A percentile compares a stretch with the other conserved stretches of the same genome.
These are phyloP conservation scores for Tadarida brasiliensis DNA, from an alignment of 2,797 vertebrate species.

Conservation along the genomic window DNA sequence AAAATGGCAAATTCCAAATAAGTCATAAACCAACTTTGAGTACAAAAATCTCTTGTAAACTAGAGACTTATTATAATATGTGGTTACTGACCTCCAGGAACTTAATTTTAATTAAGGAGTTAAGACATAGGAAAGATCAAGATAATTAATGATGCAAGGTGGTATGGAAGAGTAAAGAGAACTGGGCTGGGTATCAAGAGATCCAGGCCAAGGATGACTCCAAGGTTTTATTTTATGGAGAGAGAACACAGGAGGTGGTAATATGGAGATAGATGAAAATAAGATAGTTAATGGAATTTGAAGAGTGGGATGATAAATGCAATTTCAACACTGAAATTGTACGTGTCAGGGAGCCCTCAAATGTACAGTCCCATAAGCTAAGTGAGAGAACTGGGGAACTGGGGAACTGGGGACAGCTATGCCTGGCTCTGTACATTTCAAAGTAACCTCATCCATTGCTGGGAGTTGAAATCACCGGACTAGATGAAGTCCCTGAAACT, in stretches of 20 bases:
- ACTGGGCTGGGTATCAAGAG: not conserved
- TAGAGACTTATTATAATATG: not conserved
- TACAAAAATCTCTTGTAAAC: conserved; percentile 16
- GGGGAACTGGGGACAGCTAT: not conserved
- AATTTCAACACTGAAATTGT: not conserved
- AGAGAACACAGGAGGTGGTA: not conserved
- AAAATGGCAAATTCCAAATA: conserved; percentile 25
- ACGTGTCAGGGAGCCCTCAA: not conserved
- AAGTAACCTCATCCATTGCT: not conserved
- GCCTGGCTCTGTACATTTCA: not conserved
- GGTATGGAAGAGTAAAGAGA: not conserved
- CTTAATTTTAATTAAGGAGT: conserved; percentile 26
- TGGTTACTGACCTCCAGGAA: not conserved
- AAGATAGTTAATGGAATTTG: not conserved
- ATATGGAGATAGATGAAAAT: not conserved
- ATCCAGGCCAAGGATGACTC: not conserved
- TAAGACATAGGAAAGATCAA: conserved; percentile 16
- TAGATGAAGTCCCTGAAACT: not conserved
- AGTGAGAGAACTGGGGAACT: not conserved
- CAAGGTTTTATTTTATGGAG: not conserved
- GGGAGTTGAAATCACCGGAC: not conserved
- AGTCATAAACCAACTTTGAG: conserved; percentile 28
- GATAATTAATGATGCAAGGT: not conserved
- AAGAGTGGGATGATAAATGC: not conserved
- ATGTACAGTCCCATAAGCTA: not conserved